Evolutionary conservation across 2,888 invertebrate genomes (phyloP).

Genomic region (Morinoia aosen): DNA sequence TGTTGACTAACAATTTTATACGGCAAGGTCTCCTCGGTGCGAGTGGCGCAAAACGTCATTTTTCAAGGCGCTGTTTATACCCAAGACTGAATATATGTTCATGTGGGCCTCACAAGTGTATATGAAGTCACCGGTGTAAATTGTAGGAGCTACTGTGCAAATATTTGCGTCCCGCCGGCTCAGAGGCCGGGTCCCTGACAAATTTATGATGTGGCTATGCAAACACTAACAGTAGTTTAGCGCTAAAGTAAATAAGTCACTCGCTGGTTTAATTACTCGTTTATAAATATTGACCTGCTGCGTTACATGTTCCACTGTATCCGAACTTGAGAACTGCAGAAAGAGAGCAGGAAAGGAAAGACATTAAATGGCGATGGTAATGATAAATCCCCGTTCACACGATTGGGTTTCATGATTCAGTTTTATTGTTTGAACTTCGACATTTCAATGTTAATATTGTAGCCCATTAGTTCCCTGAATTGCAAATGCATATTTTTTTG

Average conservation of each 20-base stretch:
- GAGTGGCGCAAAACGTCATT: not conserved
- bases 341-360: not conserved
- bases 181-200: not conserved
- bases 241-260: not conserved
- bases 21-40: not conserved
- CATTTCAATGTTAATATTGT: not conserved
- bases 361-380: too few relatives aligned
- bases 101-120: not conserved
- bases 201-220: slow-evolving; percentile 30
- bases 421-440: not conserved
- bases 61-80: not conserved
- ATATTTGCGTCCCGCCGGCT: slow-evolving; percentile 1
- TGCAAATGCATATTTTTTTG: too few relatives aligned
- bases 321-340: not conserved
- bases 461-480: too few relatives aligned
- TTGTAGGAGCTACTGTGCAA: slow-evolving; percentile 22
- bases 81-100: not conserved
- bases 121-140: slow-evolving; percentile 1
- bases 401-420: not conserved
- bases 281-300: slow-evolving; percentile 7
- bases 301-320: not conserved
- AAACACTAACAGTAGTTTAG: not conserved
- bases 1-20: not conserved
- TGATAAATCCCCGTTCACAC: too few relatives aligned
- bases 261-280: not conserved